Evolutionary conservation across 64 coral and sea anemone genomes (phyloP).

Genomic region (Montipora foliosa): DNA sequence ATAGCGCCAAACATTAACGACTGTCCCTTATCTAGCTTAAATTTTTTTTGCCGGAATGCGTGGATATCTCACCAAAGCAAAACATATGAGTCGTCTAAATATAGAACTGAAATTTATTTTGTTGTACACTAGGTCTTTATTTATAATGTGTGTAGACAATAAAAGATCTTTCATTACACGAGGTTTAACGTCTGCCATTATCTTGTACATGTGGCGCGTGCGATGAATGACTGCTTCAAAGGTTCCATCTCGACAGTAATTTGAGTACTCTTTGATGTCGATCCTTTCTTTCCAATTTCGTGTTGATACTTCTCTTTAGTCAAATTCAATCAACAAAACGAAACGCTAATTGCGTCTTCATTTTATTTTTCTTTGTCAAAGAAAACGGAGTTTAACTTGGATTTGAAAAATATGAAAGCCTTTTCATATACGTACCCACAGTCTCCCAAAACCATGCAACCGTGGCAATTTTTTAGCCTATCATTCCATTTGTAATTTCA

Average conservation of each 20-base stretch:
- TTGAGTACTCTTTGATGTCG: neutral
- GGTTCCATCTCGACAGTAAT: neutral
- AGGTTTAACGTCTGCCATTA: slow-evolving; percentile 6
- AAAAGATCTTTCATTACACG: neutral
- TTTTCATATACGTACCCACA: too few relatives aligned
- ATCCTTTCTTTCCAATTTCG: slow-evolving; percentile 1
- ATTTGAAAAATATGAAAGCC: too few relatives aligned
- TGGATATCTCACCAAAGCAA: neutral
- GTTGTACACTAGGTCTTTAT: neutral
- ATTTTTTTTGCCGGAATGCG: neutral
- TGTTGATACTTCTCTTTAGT: neutral
- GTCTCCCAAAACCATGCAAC: too few relatives aligned
- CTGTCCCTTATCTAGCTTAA: too few relatives aligned
- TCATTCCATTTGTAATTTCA: too few relatives aligned
- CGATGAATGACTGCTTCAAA: neutral
- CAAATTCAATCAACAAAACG: neutral
- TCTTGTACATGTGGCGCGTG: slow-evolving; percentile 3
- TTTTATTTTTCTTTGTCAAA: too few relatives aligned
- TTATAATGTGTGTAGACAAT: neutral
- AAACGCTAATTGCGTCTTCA: neutral
- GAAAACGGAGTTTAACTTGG: too few relatives aligned
- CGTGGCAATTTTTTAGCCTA: too few relatives aligned
- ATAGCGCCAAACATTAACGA: too few relatives aligned
- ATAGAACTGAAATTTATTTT: neutral
- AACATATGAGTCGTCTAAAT: neutral